A percentile compares a stretch with the other conserved stretches of the same genome.
These are phyloP conservation scores for Mystacides longicornis DNA, from an alignment of 2,888 invertebrate genomes.

Conservation along the genomic window DNA sequence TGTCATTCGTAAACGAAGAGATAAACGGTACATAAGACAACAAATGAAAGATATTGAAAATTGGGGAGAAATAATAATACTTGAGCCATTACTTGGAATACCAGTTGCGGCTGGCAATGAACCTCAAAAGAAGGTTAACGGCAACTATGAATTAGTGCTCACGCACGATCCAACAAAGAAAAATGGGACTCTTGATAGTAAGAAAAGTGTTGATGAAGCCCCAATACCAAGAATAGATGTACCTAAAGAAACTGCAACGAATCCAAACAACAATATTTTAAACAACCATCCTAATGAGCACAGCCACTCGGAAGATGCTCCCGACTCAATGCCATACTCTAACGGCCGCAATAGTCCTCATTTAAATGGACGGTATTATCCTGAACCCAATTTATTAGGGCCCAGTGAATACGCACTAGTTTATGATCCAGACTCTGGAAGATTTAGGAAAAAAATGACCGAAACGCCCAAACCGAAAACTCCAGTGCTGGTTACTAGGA, in stretches of 20 bases:
- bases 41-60: constrained; percentile 56
- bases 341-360: constrained; percentile 45
- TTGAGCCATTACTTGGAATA: constrained; percentile 58
- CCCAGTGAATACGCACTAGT: constrained; percentile 48
- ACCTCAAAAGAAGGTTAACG: constrained; percentile 48
- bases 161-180: constrained; percentile 49
- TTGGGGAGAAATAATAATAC: constrained; percentile 59
- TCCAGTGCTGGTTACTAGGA: constrained; percentile 72
- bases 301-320: constrained; percentile 1
- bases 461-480: constrained; percentile 75
- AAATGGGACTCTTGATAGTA: constrained; percentile 34
- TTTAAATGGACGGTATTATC: constrained; percentile 41
- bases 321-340: constrained; percentile 41
- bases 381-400: constrained; percentile 39
- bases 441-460: constrained; percentile 69
- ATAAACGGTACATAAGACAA: constrained; percentile 50
- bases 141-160: constrained; percentile 63
- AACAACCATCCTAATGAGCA: neutral
- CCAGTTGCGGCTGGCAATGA: constrained; percentile 37
- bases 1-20: constrained; percentile 51
- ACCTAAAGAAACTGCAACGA: constrained; percentile 10
- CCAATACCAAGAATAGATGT: constrained; percentile 34
- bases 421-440: constrained; percentile 61
- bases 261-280: constrained; percentile 3
- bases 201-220: constrained; percentile 31